These are phyloP conservation scores for Esox lucius DNA, from an alignment of 2,797 vertebrate genomes.

Conservation along the genomic window DNA sequence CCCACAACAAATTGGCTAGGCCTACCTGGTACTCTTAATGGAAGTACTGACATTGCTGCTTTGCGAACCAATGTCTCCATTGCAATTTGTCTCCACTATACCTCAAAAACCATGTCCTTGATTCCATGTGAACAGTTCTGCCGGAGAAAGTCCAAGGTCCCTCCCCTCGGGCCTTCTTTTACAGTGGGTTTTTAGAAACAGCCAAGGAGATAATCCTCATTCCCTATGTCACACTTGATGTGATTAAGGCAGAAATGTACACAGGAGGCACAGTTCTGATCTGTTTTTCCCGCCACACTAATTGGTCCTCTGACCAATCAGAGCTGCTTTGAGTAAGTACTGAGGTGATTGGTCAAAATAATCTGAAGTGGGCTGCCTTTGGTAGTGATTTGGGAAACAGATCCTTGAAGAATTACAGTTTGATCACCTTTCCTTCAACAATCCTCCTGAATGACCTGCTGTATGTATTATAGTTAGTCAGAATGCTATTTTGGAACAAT, in stretches of 20 bases:
- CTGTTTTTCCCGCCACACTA: too few relatives aligned
- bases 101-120: background rate
- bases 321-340: too few relatives aligned
- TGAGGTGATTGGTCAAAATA: too few relatives aligned
- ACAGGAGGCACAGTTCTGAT: too few relatives aligned
- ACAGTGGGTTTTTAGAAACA: background rate
- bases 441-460: background rate
- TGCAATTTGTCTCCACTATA: background rate
- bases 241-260: too few relatives aligned
- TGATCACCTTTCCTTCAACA: conserved; percentile 1
- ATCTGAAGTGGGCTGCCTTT: too few relatives aligned
- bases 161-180: background rate
- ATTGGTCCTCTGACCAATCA: too few relatives aligned
- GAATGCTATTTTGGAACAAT: conserved; percentile 11
- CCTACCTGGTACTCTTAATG: background rate
- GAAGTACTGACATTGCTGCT: background rate
- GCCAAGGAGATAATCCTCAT: too few relatives aligned
- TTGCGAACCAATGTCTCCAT: background rate
- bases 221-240: too few relatives aligned
- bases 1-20: background rate
- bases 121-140: background rate
- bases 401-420: background rate
- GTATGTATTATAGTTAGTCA: background rate
- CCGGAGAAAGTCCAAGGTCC: background rate
- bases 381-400: background rate